A percentile compares a stretch with the other conserved stretches of the same genome.
These are phyloP conservation scores for Junco hyemalis DNA, from an alignment of 2,113 vertebrate species.

Conservation along the genomic window DNA sequence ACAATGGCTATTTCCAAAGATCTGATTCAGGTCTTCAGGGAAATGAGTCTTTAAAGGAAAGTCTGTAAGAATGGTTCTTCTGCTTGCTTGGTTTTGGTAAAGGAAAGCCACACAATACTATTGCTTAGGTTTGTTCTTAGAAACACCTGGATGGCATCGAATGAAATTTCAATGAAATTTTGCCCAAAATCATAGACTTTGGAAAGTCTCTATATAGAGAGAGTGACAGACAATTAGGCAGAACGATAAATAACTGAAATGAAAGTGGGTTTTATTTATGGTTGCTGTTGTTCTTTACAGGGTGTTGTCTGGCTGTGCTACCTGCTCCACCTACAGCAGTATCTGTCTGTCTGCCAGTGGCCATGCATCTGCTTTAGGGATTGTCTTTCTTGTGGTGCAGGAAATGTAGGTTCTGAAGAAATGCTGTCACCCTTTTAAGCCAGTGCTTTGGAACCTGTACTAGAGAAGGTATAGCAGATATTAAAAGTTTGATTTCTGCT, in stretches of 20 bases:
- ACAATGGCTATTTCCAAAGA: not conserved
- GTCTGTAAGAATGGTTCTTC: not conserved
- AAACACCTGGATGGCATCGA: not conserved
- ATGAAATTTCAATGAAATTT: not conserved
- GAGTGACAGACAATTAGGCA: not conserved
- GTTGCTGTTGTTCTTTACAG: not conserved
- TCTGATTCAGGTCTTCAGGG: not conserved
- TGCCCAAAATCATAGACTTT: not conserved
- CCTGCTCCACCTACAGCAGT: not conserved
- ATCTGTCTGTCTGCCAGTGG: not conserved
- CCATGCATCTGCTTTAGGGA: not conserved
- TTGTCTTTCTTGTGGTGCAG: not conserved
- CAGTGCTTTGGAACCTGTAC: not conserved
- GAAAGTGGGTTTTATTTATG: not conserved
- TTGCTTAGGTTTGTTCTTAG: not conserved
- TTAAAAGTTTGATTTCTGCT: not conserved
- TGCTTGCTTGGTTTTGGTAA: not conserved
- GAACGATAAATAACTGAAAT: not conserved
- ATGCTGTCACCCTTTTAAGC: not conserved
- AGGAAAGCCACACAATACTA: not conserved
- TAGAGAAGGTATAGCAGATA: not conserved
- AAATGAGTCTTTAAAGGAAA: conserved; percentile 15
- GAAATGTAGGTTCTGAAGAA: not conserved
- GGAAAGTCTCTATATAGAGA: not conserved
- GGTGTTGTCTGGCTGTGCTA: not conserved